Evolutionary conservation across 2,888 invertebrate genomes (phyloP).

Genomic region (Trypoxylon attenuatum): DNA sequence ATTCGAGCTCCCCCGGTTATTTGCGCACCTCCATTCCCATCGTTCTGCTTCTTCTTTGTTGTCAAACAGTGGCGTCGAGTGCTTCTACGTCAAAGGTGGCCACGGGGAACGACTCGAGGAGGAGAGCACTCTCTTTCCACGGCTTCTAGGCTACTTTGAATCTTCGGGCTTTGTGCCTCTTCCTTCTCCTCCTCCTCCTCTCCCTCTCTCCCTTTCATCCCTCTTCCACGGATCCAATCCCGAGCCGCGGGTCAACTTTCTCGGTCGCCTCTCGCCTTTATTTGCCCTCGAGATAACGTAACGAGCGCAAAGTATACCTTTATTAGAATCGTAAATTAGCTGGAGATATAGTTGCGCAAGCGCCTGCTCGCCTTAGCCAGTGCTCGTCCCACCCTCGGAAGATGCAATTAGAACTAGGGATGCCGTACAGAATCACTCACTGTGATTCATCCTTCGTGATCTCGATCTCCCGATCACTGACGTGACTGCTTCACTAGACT

Average conservation of each 20-base stretch:
- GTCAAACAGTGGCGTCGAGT: background rate
- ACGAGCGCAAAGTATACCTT: background rate
- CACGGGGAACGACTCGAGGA: background rate
- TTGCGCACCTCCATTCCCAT: background rate
- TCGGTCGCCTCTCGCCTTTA: background rate
- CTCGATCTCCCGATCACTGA: too few relatives aligned
- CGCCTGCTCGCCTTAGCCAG: background rate
- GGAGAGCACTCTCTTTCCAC: conserved; percentile 4
- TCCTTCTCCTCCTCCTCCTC: background rate
- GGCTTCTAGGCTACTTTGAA: background rate
- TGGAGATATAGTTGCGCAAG: background rate
- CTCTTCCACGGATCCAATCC: background rate
- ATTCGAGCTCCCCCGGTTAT: background rate
- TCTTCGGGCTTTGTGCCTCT: background rate
- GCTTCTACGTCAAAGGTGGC: background rate
- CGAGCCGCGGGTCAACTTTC: background rate
- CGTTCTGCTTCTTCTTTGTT: background rate
- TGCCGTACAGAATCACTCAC: too few relatives aligned
- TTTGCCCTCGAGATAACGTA: background rate
- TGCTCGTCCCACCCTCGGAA: background rate
- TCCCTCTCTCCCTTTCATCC: too few relatives aligned
- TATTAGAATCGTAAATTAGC: conserved; percentile 1
- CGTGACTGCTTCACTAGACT: too few relatives aligned
- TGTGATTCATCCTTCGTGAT: too few relatives aligned
- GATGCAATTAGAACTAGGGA: conserved; percentile 1